phyloP scores from a whole-genome alignment of 2,113 vertebrate species.

The Hippoglossus stenolepis region DNA sequence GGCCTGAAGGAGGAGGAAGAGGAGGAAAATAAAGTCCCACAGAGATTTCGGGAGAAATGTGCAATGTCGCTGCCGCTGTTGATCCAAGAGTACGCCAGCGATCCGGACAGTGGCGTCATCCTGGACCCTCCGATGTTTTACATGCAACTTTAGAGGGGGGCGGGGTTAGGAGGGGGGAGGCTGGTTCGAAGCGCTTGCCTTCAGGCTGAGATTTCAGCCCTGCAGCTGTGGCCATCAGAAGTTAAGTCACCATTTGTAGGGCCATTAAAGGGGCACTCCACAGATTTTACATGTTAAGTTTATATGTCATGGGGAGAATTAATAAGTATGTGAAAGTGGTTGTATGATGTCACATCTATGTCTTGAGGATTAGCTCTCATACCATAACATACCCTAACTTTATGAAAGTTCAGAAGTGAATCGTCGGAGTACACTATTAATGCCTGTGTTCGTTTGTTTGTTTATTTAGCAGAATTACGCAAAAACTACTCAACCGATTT shows the following conservation, averaged over 20 bases:
- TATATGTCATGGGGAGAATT: background rate
- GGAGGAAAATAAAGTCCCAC: conserved; percentile 5
- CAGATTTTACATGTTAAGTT: too few relatives aligned
- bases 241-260: background rate
- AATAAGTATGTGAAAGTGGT: background rate
- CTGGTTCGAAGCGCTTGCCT: background rate
- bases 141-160: conserved; percentile 78
- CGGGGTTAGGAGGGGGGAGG: too few relatives aligned
- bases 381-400: too few relatives aligned
- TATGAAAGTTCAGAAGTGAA: too few relatives aligned
- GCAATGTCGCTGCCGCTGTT: conserved; percentile 9
- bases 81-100: conserved; percentile 54
- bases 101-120: conserved; percentile 66
- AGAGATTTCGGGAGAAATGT: conserved; percentile 1
- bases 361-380: too few relatives aligned
- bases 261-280: background rate
- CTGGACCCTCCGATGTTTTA: conserved; percentile 79
- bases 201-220: background rate
- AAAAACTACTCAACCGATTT: too few relatives aligned
- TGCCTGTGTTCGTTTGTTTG: too few relatives aligned
- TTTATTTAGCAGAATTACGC: too few relatives aligned
- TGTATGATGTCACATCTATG: too few relatives aligned
- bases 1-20: conserved; percentile 72
- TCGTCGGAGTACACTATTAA: too few relatives aligned
- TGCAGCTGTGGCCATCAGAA: background rate